These are phyloP conservation scores for Maniola hyperantus DNA, from an alignment of 2,888 invertebrate genomes.

Conservation along the genomic window DNA sequence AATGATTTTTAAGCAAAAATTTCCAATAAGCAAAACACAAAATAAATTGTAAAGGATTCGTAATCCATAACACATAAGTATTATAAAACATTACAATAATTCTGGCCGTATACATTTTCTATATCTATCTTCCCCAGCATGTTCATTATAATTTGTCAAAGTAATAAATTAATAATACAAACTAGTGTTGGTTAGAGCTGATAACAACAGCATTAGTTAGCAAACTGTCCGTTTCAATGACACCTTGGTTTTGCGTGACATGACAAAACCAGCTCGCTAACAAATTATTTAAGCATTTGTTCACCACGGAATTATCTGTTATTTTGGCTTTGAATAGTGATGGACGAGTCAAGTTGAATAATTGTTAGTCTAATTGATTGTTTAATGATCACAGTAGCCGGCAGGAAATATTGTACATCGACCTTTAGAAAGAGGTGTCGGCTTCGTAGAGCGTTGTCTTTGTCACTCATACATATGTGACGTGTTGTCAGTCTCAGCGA, in stretches of 20 bases:
- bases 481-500: no score
- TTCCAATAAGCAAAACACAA: no score
- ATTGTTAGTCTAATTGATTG: not conserved
- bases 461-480: no score
- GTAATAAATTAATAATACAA: constrained; percentile 9
- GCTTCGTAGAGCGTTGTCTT: no score
- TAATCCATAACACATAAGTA: not conserved
- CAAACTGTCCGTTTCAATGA: constrained; percentile 18
- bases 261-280: constrained; percentile 8
- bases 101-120: not conserved
- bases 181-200: constrained; percentile 13
- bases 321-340: not conserved
- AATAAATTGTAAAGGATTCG: not conserved
- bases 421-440: no score
- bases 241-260: constrained; percentile 17
- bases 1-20: no score
- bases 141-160: constrained; percentile 3
- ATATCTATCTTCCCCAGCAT: not conserved
- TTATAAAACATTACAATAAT: not conserved
- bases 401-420: no score
- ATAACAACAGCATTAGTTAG: constrained; percentile 18
- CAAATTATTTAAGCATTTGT: constrained; percentile 16
- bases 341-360: not conserved
- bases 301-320: constrained; percentile 11
- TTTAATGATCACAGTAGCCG: no score